Base-by-base conservation (phyloP, 2,797 vertebrate species). In the Yasuhikotakia modesta region DNA sequence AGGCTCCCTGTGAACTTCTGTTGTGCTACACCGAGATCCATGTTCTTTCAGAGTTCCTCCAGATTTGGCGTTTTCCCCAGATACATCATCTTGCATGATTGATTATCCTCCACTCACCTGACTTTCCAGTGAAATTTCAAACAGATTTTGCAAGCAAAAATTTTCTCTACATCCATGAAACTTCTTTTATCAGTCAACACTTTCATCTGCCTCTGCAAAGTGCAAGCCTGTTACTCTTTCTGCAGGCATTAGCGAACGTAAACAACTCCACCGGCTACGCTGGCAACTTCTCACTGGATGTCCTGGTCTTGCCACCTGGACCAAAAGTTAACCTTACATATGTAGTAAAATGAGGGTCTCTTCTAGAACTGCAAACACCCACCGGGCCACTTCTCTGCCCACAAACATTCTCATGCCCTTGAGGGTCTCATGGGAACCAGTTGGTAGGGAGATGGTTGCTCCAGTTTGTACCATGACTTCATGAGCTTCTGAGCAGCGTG, bases 261-360 rank as follows among this genome's bases (percentile, higher is more conserved):
- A 81, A 75, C 46, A 21, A 3, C 43, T 69, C 69, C 27, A 21
- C 64, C 32, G 11, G 22, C 46, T 63, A 32, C 57, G 35, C 19
- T 27, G 17, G 32, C 48, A 71, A 64, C 72, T 64, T 79, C 76
- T 80, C 85, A 87, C 87, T 90, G 89, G 78, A 58, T 35, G 55
- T 69, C 57, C 79, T 48, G 84, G 85, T 69, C 48, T 79, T 84
- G 87, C 87, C 88, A 88, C 87, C 87, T 87, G 90, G 74, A 70
- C 81, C 50, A 73, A 86, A 86, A 70, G 79, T 84, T 77, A 81
- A 3, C 53, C 88, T 88, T 85, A 84, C 74, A 87, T 87, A 86
- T 82, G 76, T 81, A 81, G 87, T 87, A 10, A 81, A 79, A 87
- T 81, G 71, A 81, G 78, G 83, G 82, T 82, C 81, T 85, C 80